Percentiles rank a stretch among this genome's conserved stretches.
These are phyloP conservation scores for Habropoda laboriosa DNA, from an alignment of 1,140 invertebrate species.

Conservation along the genomic window DNA sequence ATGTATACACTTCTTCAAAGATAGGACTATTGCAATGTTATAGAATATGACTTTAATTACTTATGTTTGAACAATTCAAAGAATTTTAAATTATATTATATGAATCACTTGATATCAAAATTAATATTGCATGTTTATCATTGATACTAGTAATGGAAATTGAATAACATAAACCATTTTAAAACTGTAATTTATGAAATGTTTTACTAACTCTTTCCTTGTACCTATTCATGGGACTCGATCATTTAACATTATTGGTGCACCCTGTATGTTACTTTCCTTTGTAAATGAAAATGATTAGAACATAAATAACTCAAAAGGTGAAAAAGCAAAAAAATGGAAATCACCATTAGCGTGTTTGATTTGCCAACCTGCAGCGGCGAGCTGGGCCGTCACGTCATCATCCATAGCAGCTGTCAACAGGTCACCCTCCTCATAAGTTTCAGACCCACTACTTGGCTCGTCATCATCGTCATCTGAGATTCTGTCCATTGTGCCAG, in stretches of 20 bases:
- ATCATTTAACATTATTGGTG: slow-evolving; percentile 51
- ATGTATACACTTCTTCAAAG: background rate
- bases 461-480: slow-evolving; percentile 92
- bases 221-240: background rate
- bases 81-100: background rate
- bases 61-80: background rate
- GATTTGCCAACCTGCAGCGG: slow-evolving; percentile 91
- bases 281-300: slow-evolving; percentile 62
- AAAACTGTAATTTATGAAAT: background rate
- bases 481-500: slow-evolving; percentile 79
- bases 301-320: slow-evolving; percentile 69
- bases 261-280: slow-evolving; percentile 42
- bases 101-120: background rate
- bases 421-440: slow-evolving; percentile 89
- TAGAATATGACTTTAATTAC: background rate
- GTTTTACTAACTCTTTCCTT: background rate
- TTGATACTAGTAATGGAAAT: background rate
- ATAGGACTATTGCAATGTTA: background rate
- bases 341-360: slow-evolving; percentile 83
- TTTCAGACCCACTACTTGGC: slow-evolving; percentile 87
- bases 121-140: background rate
- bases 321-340: slow-evolving; percentile 81
- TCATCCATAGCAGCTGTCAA: slow-evolving; percentile 92
- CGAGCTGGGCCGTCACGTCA: slow-evolving; percentile 97
- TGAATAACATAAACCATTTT: background rate